Conservation (phyloP, 2,113 vertebrate genomes). For the Vulpes lagopus region DNA sequence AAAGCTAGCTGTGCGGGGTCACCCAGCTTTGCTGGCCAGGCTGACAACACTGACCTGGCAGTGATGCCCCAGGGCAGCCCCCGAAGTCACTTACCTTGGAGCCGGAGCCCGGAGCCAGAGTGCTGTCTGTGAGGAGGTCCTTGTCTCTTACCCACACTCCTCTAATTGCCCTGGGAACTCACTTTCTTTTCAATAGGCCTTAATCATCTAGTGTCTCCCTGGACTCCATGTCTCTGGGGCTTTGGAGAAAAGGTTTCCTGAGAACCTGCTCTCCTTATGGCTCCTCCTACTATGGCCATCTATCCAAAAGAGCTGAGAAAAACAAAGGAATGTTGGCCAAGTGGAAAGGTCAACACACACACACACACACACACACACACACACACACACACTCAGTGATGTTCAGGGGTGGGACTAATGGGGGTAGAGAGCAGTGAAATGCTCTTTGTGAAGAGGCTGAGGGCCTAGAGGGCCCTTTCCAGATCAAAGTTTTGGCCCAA, state of each 20-base stretch:
- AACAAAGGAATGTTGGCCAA: constrained; percentile 65
- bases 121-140: not conserved
- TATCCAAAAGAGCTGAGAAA: constrained; percentile 44
- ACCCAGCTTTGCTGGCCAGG: not conserved
- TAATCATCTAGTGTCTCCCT: not conserved
- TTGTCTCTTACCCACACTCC: not conserved
- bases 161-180: not conserved
- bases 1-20: not conserved
- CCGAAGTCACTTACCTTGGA: not conserved
- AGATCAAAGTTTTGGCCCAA: not conserved
- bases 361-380: not conserved
- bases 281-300: not conserved
- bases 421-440: not conserved
- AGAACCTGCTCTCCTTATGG: not conserved
- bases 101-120: not conserved
- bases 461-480: not conserved
- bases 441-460: not conserved
- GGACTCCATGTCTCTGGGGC: not conserved
- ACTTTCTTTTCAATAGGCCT: not conserved
- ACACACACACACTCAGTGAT: not conserved
- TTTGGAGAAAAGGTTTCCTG: constrained; percentile 17
- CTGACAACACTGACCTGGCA: not conserved
- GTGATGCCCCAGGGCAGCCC: not conserved
- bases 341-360: constrained; percentile 57
- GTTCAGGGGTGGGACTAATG: not conserved